Conservation (phyloP, 2,113 vertebrate genomes). For the Syngnathus floridae region DNA sequence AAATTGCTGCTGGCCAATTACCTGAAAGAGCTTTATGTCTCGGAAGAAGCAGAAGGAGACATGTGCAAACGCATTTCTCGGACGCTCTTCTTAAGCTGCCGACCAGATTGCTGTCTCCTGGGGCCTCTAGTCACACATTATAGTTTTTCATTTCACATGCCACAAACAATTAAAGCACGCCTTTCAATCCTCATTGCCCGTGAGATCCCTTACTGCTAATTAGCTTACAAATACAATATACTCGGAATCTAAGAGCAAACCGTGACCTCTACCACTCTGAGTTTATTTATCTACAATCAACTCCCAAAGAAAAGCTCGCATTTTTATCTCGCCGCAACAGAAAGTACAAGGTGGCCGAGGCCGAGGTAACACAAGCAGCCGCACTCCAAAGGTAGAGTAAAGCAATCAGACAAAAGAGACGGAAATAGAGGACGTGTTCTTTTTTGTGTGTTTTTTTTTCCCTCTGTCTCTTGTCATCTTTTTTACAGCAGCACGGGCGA, state of each 20-base stretch:
- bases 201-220: constrained; percentile 10
- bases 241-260: not conserved
- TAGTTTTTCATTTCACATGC: constrained; percentile 60
- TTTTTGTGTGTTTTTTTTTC: constrained; percentile 38
- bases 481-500: constrained; percentile 45
- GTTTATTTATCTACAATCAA: constrained; percentile 10
- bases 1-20: constrained; percentile 51
- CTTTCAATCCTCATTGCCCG: constrained; percentile 24
- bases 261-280: not conserved
- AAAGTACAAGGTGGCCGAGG: constrained; percentile 25
- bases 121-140: constrained; percentile 71
- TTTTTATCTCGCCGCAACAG: constrained; percentile 53
- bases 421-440: constrained; percentile 32
- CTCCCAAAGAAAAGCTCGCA: constrained; percentile 55
- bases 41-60: constrained; percentile 35
- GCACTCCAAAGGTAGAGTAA: not conserved
- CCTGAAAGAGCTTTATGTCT: constrained; percentile 44
- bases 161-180: constrained; percentile 52
- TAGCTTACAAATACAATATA: constrained; percentile 16
- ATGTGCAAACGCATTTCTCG: constrained; percentile 37
- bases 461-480: constrained; percentile 44
- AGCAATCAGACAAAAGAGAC: not conserved
- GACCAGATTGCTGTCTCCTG: constrained; percentile 57
- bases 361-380: not conserved
- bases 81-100: constrained; percentile 55